Evolutionary conservation across 2,113 vertebrate species (phyloP).

Genomic region (Canis aureus): DNA sequence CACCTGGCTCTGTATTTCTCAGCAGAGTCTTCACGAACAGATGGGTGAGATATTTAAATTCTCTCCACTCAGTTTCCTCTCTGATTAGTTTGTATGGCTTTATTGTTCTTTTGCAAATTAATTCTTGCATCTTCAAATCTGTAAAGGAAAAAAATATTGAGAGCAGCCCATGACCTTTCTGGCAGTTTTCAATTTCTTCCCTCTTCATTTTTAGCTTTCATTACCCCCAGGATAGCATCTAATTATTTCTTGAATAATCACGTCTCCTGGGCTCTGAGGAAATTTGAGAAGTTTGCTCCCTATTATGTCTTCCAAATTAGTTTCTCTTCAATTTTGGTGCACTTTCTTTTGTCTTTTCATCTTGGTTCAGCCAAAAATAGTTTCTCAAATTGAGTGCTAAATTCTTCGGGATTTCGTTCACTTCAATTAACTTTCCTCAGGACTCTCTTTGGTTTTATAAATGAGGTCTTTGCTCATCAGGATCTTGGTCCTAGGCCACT

Average conservation of each 20-base stretch:
- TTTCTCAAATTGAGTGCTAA: slow-evolving; percentile 77
- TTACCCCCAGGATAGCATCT: slow-evolving; percentile 80
- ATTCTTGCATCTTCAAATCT: slow-evolving; percentile 67
- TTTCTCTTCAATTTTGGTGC: slow-evolving; percentile 78
- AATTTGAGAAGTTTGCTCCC: slow-evolving; percentile 78
- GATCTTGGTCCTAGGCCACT: not conserved
- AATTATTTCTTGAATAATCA: slow-evolving; percentile 84
- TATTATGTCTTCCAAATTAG: slow-evolving; percentile 81
- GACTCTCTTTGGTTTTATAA: slow-evolving; percentile 74
- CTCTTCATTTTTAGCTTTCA: slow-evolving; percentile 78
- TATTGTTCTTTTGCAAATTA: slow-evolving; percentile 67
- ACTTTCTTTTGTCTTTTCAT: slow-evolving; percentile 80
- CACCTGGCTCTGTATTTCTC: not conserved
- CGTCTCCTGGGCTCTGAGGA: slow-evolving; percentile 78
- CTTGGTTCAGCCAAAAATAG: slow-evolving; percentile 85
- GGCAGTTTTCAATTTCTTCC: slow-evolving; percentile 63
- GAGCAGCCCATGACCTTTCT: slow-evolving; percentile 74
- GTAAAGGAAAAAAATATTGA: slow-evolving; percentile 37
- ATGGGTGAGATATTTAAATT: not conserved
- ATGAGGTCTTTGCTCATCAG: slow-evolving; percentile 67
- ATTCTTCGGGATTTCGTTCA: slow-evolving; percentile 79
- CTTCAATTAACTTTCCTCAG: slow-evolving; percentile 83
- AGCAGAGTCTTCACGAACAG: not conserved
- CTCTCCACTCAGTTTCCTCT: slow-evolving; percentile 52
- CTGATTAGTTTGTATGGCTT: slow-evolving; percentile 38